phyloP scores from a whole-genome alignment of 2,888 invertebrate genomes.

The Lottia gigantea region DNA sequence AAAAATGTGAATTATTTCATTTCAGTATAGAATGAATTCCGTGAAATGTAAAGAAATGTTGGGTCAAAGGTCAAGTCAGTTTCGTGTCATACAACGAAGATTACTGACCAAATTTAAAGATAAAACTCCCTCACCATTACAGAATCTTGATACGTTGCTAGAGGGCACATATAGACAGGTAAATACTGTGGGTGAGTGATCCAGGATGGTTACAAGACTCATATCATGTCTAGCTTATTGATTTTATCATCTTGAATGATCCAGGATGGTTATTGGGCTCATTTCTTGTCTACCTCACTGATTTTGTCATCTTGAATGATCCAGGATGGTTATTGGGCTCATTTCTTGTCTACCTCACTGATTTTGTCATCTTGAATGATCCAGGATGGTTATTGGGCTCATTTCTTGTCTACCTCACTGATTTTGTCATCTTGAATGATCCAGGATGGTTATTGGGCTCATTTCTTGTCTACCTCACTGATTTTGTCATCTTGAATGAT shows the following conservation, averaged over 20 bases:
- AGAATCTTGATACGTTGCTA: slow-evolving; percentile 78
- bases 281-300: neutral
- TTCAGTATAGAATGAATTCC: slow-evolving; percentile 56
- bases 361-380: too few relatives aligned
- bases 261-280: too few relatives aligned
- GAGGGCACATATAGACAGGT: slow-evolving; percentile 78
- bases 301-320: too few relatives aligned
- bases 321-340: too few relatives aligned
- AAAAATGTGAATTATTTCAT: neutral
- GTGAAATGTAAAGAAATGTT: slow-evolving; percentile 67
- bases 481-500: too few relatives aligned
- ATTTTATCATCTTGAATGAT: too few relatives aligned
- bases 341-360: too few relatives aligned
- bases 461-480: too few relatives aligned
- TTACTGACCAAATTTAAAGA: slow-evolving; percentile 83
- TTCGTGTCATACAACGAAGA: slow-evolving; percentile 81
- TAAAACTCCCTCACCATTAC: slow-evolving; percentile 80
- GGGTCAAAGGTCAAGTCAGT: slow-evolving; percentile 76
- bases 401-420: too few relatives aligned
- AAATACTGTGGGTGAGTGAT: neutral
- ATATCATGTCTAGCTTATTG: neutral
- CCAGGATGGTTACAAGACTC: neutral
- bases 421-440: too few relatives aligned
- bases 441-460: too few relatives aligned
- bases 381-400: too few relatives aligned